Percentiles rank a stretch among this genome's conserved stretches.
Evolutionary conservation across 2,797 vertebrate species (phyloP).

Genomic region (Enteromius unitaeniatus): DNA sequence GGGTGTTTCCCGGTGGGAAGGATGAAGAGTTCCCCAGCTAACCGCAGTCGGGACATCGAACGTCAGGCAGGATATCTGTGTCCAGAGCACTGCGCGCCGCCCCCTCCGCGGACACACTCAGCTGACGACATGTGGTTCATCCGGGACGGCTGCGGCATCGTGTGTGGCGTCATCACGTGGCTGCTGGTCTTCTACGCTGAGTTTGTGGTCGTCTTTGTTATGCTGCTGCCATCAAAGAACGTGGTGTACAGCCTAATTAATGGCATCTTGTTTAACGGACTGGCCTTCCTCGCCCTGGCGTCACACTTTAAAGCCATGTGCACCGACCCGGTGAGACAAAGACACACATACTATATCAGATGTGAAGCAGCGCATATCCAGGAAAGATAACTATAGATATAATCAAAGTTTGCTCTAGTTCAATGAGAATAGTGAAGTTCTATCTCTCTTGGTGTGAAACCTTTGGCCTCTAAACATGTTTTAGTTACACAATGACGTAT

Average conservation of each 20-base stretch:
- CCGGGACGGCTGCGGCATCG: slow-evolving; percentile 94
- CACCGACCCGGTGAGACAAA: slow-evolving; percentile 87
- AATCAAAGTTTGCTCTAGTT: background rate
- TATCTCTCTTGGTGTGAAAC: background rate
- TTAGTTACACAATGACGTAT: background rate
- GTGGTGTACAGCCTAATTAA: slow-evolving; percentile 90
- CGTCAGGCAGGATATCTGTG: slow-evolving; percentile 92
- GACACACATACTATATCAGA: background rate
- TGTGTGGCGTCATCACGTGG: slow-evolving; percentile 95
- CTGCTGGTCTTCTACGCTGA: slow-evolving; percentile 94
- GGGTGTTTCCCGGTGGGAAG: slow-evolving; percentile 79
- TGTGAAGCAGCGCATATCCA: background rate
- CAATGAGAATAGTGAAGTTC: background rate
- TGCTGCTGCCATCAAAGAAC: slow-evolving; percentile 90
- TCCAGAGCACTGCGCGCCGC: slow-evolving; percentile 92
- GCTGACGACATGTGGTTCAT: slow-evolving; percentile 96
- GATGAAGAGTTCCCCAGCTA: slow-evolving; percentile 85
- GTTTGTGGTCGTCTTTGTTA: slow-evolving; percentile 96
- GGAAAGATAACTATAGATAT: background rate
- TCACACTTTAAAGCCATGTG: slow-evolving; percentile 96
- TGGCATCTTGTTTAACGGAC: slow-evolving; percentile 89
- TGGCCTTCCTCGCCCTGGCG: slow-evolving; percentile 92
- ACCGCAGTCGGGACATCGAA: slow-evolving; percentile 95
- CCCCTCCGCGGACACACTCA: slow-evolving; percentile 73
- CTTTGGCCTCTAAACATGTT: background rate